A percentile compares a stretch with the other conserved stretches of the same genome.
phyloP scores from a whole-genome alignment of 2,113 vertebrate genomes.

The Cisticola juncidis region DNA sequence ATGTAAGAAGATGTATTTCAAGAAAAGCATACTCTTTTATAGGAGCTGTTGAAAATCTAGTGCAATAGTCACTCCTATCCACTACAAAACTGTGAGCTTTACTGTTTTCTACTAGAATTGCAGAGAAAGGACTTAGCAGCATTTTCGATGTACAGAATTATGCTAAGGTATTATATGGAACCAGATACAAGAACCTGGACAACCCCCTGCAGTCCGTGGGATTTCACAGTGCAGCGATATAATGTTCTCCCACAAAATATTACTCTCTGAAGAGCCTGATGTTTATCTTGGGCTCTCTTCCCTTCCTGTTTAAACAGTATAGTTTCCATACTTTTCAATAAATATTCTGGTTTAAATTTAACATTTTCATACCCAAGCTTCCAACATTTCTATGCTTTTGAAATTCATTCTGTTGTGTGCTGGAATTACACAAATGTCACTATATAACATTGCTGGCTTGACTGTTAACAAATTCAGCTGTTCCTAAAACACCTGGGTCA shows the following conservation, averaged over 20 bases:
- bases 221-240: not conserved
- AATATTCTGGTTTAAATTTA: not conserved
- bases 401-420: not conserved
- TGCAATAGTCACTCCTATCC: not conserved
- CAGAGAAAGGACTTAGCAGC: not conserved
- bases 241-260: not conserved
- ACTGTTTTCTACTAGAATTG: not conserved
- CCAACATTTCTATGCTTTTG: not conserved
- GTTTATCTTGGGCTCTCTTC: conserved; percentile 13
- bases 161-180: not conserved
- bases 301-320: conserved; percentile 16
- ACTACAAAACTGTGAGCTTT: not conserved
- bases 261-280: conserved; percentile 12
- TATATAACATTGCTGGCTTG: not conserved
- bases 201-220: not conserved
- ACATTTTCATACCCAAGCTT: not conserved
- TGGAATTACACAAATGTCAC: not conserved
- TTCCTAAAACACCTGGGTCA: not conserved
- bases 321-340: not conserved
- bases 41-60: not conserved
- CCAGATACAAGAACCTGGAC: not conserved
- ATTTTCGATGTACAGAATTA: not conserved
- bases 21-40: not conserved
- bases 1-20: not conserved
- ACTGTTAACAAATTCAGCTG: not conserved